Percentiles rank a stretch among this genome's conserved stretches.
Conservation (phyloP, 2,113 vertebrate species). For the Garra rufa region DNA sequence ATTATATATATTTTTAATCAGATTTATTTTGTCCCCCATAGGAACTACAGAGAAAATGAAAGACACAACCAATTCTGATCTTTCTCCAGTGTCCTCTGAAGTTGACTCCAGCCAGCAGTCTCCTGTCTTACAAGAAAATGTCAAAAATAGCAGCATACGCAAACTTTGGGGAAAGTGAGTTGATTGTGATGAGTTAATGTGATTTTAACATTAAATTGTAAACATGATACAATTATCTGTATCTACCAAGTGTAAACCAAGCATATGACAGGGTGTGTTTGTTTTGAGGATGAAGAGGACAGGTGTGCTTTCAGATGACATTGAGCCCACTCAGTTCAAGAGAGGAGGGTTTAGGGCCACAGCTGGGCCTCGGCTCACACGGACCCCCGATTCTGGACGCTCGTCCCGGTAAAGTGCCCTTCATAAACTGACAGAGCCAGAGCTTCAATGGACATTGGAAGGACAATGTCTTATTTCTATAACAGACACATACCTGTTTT, state of each 20-base stretch:
- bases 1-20: too few species aligned
- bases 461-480: neutral
- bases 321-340: slow-evolving; percentile 85
- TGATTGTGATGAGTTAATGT: neutral
- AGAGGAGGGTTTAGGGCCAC: slow-evolving; percentile 96
- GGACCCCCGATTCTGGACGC: slow-evolving; percentile 81
- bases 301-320: slow-evolving; percentile 84
- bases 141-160: slow-evolving; percentile 91
- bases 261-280: neutral
- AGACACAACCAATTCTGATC: slow-evolving; percentile 76
- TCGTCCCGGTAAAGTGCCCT: slow-evolving; percentile 65
- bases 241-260: neutral
- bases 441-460: neutral
- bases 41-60: slow-evolving; percentile 81
- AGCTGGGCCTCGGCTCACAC: slow-evolving; percentile 89
- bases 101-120: slow-evolving; percentile 80
- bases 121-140: slow-evolving; percentile 85
- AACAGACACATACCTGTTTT: neutral
- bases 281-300: slow-evolving; percentile 87
- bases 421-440: neutral
- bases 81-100: slow-evolving; percentile 81
- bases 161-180: slow-evolving; percentile 98
- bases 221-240: neutral
- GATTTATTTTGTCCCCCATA: slow-evolving; percentile 61
- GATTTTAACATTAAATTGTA: neutral